Base-by-base conservation (phyloP, 2,113 vertebrate species). In the Anas platyrhynchos region DNA sequence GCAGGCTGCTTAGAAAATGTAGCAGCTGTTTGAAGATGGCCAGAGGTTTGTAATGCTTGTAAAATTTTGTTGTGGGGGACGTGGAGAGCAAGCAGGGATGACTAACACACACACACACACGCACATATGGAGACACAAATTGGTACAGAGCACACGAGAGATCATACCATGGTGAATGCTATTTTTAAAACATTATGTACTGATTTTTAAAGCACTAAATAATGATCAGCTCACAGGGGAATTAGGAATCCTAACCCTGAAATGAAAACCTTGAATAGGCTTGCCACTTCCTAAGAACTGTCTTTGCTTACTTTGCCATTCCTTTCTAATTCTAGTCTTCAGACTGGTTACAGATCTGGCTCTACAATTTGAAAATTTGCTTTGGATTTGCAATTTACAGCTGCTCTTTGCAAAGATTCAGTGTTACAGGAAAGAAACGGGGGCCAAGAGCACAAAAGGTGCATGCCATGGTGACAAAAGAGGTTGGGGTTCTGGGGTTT, bases 141-240 rank as follows among this genome's bases (percentile, higher is more conserved):
- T 7, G 7, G 26, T 54, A 54, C 0, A 0, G 48, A 71, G 25
- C 20, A 68, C 0, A 9, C 48, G 61, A 32, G 4, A 86, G 25
- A 76, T 16, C 38, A 41, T 31, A 56, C 7, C 21, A 48, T 4
- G 5, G 26, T 15, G 14, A 68, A 48, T 6, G 27, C 26, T 41
- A 62, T 71, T 85, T 94, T 86, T 73, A 61, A 75, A 93, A 23
- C 11, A n/a, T 7, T 73, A 76, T 38, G 75, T 75, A 85, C 20
- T 65, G 62, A 71, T 71, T 85, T 95, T 83, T 73, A 65, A 79
- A 92, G 29, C 18, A 27, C 9, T 80, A 65, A 38, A 65, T 71
- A 85, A 89, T 41, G 38, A 61, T 76, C 32, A 73, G 43, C 43
- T 91, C 43, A 75, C 26, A 66, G 15, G 43, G 32, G 44, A 93